These are phyloP conservation scores for Drosophila hydei DNA, from an alignment of 1,140 invertebrate genomes.

Conservation along the genomic window DNA sequence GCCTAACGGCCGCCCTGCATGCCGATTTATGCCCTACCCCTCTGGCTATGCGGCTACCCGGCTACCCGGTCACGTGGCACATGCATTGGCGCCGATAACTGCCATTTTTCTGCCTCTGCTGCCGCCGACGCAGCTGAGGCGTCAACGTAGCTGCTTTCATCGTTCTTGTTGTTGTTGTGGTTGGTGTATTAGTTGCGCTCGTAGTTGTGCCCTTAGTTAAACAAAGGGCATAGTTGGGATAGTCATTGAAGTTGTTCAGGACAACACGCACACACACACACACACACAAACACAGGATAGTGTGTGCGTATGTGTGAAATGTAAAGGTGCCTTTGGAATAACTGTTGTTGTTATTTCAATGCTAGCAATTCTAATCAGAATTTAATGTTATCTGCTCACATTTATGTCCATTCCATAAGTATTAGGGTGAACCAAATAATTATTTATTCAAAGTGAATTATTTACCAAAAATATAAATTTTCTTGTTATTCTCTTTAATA, in stretches of 20 bases:
- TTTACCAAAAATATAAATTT: not conserved
- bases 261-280: constrained; percentile 13
- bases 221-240: constrained; percentile 52
- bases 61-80: constrained; percentile 63
- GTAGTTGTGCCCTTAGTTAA: constrained; percentile 51
- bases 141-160: constrained; percentile 4
- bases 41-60: constrained; percentile 18
- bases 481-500: not conserved
- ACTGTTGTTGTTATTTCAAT: constrained; percentile 8
- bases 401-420: constrained; percentile 16
- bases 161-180: constrained; percentile 2
- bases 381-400: constrained; percentile 7
- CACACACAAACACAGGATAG: not conserved
- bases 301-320: too few species aligned
- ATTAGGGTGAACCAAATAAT: constrained; percentile 24
- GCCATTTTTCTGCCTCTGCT: constrained; percentile 56
- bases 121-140: constrained; percentile 16
- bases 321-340: constrained; percentile 1
- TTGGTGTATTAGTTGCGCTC: constrained; percentile 14
- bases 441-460: not conserved
- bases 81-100: constrained; percentile 73
- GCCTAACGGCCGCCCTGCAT: not conserved
- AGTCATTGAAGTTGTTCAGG: constrained; percentile 42
- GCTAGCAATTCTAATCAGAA: constrained; percentile 38
- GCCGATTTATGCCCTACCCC: not conserved